Conservation (phyloP, 1,140 invertebrate species). For the Pentalonia nigronervosa region DNA sequence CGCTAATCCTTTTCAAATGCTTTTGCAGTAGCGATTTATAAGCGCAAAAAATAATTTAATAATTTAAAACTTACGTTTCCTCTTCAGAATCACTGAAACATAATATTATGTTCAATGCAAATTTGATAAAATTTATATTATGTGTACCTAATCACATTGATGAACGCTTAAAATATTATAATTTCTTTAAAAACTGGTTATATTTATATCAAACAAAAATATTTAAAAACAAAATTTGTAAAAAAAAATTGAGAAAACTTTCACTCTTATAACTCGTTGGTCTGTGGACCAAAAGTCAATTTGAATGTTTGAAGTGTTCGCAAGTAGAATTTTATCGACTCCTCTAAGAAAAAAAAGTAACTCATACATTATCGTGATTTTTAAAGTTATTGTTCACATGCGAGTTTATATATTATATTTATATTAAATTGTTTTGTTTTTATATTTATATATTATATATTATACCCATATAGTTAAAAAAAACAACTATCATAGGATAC, state of each 20-base stretch:
- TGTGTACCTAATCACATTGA: not conserved
- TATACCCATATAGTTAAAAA: not conserved
- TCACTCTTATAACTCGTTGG: not conserved
- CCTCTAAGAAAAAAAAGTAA: not conserved
- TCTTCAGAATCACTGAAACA: slow-evolving; percentile 61
- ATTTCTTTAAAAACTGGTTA: not conserved
- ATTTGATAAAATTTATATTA: not conserved
- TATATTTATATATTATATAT: not conserved
- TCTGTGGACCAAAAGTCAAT: no score
- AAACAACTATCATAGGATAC: not conserved
- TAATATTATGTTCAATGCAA: not conserved
- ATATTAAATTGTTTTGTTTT: no score
- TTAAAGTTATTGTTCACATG: not conserved
- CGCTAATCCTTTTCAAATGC: slow-evolving; percentile 29
- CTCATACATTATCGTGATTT: not conserved
- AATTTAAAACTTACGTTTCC: slow-evolving; percentile 61
- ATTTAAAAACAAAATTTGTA: not conserved
- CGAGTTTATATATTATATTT: not conserved
- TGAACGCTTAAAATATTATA: not conserved
- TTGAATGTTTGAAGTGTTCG: not conserved
- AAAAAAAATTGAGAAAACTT: not conserved
- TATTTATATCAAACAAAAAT: not conserved
- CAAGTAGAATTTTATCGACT: not conserved
- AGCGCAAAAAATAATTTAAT: slow-evolving; percentile 44
- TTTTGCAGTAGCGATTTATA: slow-evolving; percentile 42